Evolutionary conservation across 2,888 invertebrate species (phyloP).

Genomic region (Vandiemenella viatica): DNA sequence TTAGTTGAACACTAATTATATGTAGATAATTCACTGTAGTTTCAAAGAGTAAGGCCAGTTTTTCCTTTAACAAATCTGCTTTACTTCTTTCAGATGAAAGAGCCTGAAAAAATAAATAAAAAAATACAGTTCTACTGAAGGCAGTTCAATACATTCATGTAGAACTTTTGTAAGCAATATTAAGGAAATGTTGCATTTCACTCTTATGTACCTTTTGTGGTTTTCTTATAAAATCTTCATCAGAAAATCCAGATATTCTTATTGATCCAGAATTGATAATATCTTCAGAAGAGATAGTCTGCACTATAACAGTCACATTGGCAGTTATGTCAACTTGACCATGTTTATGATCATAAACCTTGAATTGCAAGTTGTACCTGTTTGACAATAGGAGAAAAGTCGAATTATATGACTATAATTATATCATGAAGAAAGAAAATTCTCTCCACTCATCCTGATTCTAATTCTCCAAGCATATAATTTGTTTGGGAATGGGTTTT

Average conservation of each 20-base stretch:
- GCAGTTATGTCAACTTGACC: slow-evolving; percentile 34
- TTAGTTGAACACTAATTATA: slow-evolving; percentile 37
- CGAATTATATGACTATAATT: too few relatives aligned
- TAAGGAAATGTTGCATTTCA: too few relatives aligned
- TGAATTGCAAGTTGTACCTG: slow-evolving; percentile 27
- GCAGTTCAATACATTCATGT: too few relatives aligned
- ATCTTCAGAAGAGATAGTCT: slow-evolving; percentile 36
- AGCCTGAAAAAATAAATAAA: slow-evolving; percentile 17
- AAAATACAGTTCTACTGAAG: too few relatives aligned
- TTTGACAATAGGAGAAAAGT: too few relatives aligned
- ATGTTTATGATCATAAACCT: slow-evolving; percentile 34
- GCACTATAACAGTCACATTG: slow-evolving; percentile 36
- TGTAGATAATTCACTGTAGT: slow-evolving; percentile 32
- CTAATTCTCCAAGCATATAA: too few relatives aligned
- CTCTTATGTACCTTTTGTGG: too few relatives aligned
- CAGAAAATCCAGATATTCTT: slow-evolving; percentile 33
- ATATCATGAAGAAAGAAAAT: too few relatives aligned
- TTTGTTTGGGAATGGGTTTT: too few relatives aligned
- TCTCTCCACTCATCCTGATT: too few relatives aligned
- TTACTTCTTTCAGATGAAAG: slow-evolving; percentile 29
- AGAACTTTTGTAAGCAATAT: too few relatives aligned
- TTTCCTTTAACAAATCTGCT: slow-evolving; percentile 30
- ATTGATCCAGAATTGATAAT: slow-evolving; percentile 39
- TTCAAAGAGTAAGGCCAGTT: slow-evolving; percentile 30
- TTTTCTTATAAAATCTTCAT: slow-evolving; percentile 37